Percentiles rank a stretch among this genome's conserved stretches.
Conservation (phyloP, 2,113 vertebrate species). For the Salvelinus fontinalis region DNA sequence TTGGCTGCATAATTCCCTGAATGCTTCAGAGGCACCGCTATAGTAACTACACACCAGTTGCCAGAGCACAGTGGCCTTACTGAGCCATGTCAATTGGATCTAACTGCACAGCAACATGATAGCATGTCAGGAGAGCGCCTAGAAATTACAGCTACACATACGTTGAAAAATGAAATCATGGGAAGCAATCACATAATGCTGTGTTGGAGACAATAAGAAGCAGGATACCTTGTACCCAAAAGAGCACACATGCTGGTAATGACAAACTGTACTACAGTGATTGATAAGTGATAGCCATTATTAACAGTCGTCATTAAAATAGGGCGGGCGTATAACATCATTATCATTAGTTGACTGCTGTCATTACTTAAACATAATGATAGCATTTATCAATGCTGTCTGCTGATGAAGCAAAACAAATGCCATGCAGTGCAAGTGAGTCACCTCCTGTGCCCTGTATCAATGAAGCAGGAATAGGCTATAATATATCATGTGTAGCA, state of each 20-base stretch:
- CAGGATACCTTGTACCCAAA: background rate
- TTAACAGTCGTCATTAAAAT: slow-evolving; percentile 37
- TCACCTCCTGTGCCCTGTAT: background rate
- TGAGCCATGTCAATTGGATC: background rate
- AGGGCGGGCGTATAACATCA: slow-evolving; percentile 17
- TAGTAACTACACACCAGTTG: background rate
- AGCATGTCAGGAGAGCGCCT: background rate
- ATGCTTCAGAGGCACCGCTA: slow-evolving; percentile 12
- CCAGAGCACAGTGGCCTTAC: background rate
- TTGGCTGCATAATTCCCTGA: background rate
- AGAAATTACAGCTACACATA: slow-evolving; percentile 7
- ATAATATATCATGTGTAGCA: background rate
- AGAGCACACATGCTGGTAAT: slow-evolving; percentile 8
- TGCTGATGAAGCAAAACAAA: slow-evolving; percentile 13
- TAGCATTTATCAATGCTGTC: slow-evolving; percentile 31
- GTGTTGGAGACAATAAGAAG: background rate
- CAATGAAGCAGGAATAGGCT: too few relatives aligned
- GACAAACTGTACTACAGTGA: slow-evolving; percentile 16
- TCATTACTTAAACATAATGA: slow-evolving; percentile 28
- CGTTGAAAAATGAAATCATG: slow-evolving; percentile 26
- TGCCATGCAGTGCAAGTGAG: background rate
- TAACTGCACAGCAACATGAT: background rate
- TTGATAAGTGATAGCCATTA: slow-evolving; percentile 27
- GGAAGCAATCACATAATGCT: slow-evolving; percentile 23
- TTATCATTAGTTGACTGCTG: slow-evolving; percentile 23